Evolutionary conservation across 2,113 vertebrate species (phyloP).

Genomic region (Bungarus multicinctus): DNA sequence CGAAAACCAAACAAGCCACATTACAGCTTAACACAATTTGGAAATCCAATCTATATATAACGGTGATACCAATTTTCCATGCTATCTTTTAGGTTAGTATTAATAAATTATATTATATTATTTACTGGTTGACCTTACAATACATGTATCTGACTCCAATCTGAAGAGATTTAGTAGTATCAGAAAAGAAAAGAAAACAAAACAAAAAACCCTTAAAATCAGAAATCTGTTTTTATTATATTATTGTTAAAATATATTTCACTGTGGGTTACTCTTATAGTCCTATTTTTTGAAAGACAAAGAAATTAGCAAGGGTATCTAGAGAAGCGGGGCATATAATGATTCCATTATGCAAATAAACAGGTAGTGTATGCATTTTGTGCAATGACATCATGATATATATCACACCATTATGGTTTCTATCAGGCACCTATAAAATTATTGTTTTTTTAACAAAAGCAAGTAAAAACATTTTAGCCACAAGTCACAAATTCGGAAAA

Average conservation of each 20-base stretch:
- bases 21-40: not conserved
- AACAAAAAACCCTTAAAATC: not conserved
- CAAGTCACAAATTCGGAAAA: not conserved
- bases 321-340: not conserved
- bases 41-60: not conserved
- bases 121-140: not conserved
- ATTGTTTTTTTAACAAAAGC: not conserved
- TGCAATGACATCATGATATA: not conserved
- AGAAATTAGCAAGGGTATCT: not conserved
- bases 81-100: not conserved
- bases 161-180: not conserved
- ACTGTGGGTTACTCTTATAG: not conserved
- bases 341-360: not conserved
- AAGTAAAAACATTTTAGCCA: not conserved
- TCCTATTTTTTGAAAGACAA: constrained; percentile 4
- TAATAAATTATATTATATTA: not conserved
- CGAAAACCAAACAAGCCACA: not conserved
- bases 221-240: not conserved
- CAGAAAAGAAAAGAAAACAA: not conserved
- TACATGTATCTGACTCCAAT: not conserved
- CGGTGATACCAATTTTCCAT: not conserved
- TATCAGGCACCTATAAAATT: not conserved
- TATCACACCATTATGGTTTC: not conserved
- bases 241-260: not conserved
- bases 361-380: not conserved